Evolutionary conservation across 2,888 invertebrate species (phyloP).

Genomic region (Seira ritae): DNA sequence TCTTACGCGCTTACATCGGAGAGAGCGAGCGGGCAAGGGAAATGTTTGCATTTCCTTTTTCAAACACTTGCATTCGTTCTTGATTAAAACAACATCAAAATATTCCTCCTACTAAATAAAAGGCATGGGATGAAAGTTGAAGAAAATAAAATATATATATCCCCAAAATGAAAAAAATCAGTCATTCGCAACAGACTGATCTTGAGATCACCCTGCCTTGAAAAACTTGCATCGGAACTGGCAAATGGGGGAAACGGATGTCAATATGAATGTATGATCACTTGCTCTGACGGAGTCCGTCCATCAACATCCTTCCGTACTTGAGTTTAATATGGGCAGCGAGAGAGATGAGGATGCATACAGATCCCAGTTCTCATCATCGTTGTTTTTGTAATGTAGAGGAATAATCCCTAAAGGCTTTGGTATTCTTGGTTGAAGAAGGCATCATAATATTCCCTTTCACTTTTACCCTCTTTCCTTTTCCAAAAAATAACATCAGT

Average conservation of each 20-base stretch:
- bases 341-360: constrained; percentile 42
- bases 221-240: too few relatives aligned
- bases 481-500: constrained; percentile 17
- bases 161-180: too few relatives aligned
- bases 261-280: constrained; percentile 42
- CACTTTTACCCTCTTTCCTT: constrained; percentile 1
- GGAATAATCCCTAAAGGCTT: constrained; percentile 28
- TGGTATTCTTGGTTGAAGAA: constrained; percentile 8
- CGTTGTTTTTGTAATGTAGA: constrained; percentile 3
- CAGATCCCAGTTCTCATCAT: constrained; percentile 10
- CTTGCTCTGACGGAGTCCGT: constrained; percentile 27
- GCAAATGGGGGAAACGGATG: constrained; percentile 8
- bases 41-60: not conserved
- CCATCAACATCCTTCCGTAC: constrained; percentile 32
- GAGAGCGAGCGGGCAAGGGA: not conserved
- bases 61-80: too few relatives aligned
- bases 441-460: not conserved
- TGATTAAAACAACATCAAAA: too few relatives aligned
- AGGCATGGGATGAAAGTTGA: too few relatives aligned
- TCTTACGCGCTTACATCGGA: not conserved
- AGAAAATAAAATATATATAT: too few relatives aligned
- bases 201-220: too few relatives aligned
- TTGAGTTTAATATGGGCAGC: not conserved
- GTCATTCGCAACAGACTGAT: too few relatives aligned
- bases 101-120: too few relatives aligned